Base-by-base conservation (phyloP, 2,113 vertebrate genomes). In the Sphyrna mokarran region DNA sequence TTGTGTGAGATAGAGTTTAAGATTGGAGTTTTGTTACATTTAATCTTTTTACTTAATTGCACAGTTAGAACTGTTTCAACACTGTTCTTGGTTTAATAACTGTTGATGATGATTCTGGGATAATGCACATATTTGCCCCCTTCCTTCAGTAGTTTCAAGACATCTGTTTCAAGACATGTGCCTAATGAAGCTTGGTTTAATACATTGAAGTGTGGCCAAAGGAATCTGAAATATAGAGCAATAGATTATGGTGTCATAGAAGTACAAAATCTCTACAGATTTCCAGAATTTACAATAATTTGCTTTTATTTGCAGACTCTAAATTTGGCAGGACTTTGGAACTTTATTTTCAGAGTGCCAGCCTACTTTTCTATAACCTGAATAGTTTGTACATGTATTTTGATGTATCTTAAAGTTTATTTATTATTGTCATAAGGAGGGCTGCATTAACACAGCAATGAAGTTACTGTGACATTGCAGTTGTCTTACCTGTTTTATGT, bases 401-500 rank as follows among this genome's bases (percentile, higher is more conserved):
- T 63, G 14, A 13, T 83, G 37, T 43, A 22, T 68, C 48, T 43
- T 54, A 54, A 54, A 54, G 48, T 54, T 54, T 54, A 54, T 54
- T 54, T 54, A 54, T 54, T 54, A 54, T 54, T 54, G 48, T 54
- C 48, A 54, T 5, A 54, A 54, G 48, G 3, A 54, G 48, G 48
- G 2, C 5, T 54, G 48, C 48, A 54, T 54, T 54, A 54, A 54
- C 48, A 54, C 48, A 0, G 48, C 3, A 54, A 5, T 54, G 48
- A 54, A 54, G 48, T 54, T 54, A 54, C 48, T 54, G 48, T 54
- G 48, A 54, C 48, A 5, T 54, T 68, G 58, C 78, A 66, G n/a
- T 29, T 63, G n/a, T 54, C 86, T 85, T 96, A 99, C 98, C 98
- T 98, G 98, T 83, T 99, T 99, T 98, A 99, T 98, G 97, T 99